Evolutionary conservation across 2,888 invertebrate genomes (phyloP).

Genomic region (Octodonta nipae): DNA sequence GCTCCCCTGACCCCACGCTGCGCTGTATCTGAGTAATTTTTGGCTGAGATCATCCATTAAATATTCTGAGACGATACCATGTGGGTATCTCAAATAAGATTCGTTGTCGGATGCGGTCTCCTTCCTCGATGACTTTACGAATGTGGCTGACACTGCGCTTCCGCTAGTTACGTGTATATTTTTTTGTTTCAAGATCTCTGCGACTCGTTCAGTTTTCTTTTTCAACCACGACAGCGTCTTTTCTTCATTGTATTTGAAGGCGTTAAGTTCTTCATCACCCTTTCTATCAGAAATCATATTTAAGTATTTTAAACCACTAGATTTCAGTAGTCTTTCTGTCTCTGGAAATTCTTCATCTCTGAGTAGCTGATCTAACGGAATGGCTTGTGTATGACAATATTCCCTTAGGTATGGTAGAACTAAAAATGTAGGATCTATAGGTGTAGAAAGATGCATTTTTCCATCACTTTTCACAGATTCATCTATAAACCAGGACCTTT

Average conservation of each 20-base stretch:
- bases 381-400: slow-evolving; percentile 50
- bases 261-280: slow-evolving; percentile 56
- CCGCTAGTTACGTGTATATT: slow-evolving; percentile 57
- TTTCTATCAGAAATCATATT: slow-evolving; percentile 54
- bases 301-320: slow-evolving; percentile 44
- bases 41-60: slow-evolving; percentile 53
- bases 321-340: slow-evolving; percentile 41
- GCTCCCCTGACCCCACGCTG: too few relatives aligned
- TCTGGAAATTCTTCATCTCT: slow-evolving; percentile 53
- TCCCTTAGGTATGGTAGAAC: slow-evolving; percentile 65
- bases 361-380: slow-evolving; percentile 61
- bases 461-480: slow-evolving; percentile 72
- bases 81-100: slow-evolving; percentile 56
- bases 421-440: slow-evolving; percentile 67
- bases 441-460: slow-evolving; percentile 63
- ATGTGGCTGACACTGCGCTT: slow-evolving; percentile 64
- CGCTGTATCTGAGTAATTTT: slow-evolving; percentile 48
- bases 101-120: slow-evolving; percentile 44
- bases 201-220: slow-evolving; percentile 53
- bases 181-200: slow-evolving; percentile 49
- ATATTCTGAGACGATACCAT: slow-evolving; percentile 69
- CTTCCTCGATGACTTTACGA: slow-evolving; percentile 43
- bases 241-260: slow-evolving; percentile 72
- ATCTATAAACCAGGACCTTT: slow-evolving; percentile 70
- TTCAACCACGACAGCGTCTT: slow-evolving; percentile 64